Evolutionary conservation across 2,888 invertebrate genomes (phyloP).

Genomic region (Ommatoiulus sabulosus): DNA sequence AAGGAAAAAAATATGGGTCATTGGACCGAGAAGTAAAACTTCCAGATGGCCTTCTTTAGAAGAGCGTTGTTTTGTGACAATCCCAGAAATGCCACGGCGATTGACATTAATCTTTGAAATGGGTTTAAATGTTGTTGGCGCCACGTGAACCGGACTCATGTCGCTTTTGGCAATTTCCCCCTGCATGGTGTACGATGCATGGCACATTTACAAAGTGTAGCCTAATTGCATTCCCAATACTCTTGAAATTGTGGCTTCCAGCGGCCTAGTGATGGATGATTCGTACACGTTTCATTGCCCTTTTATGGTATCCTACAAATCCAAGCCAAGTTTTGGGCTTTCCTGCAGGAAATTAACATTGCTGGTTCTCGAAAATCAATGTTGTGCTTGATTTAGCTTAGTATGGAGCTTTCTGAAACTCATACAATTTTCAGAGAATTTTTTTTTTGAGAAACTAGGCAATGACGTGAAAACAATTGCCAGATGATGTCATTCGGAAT

Average conservation of each 20-base stretch:
- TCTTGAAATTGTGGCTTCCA: no score
- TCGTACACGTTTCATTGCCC: no score
- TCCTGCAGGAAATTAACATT: background rate
- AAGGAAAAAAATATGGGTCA: background rate
- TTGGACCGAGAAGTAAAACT: background rate
- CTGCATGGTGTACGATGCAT: background rate
- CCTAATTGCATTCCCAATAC: no score
- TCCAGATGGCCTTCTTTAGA: background rate
- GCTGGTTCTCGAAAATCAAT: background rate
- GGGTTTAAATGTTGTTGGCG: background rate
- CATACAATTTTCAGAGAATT: background rate
- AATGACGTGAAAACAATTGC: no score
- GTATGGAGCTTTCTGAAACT: no score
- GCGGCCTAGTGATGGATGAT: no score
- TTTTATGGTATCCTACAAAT: background rate
- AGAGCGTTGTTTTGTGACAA: background rate
- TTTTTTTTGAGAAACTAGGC: no score
- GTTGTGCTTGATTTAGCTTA: background rate
- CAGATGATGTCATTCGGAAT: no score
- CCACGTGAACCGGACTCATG: background rate
- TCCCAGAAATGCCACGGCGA: background rate
- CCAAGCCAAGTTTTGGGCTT: background rate
- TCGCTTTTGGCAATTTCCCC: background rate
- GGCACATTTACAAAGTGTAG: no score
- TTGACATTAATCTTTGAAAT: slow-evolving; percentile 4